Conservation (phyloP, 2,888 invertebrate species). For the Digitonthophagus gazella region DNA sequence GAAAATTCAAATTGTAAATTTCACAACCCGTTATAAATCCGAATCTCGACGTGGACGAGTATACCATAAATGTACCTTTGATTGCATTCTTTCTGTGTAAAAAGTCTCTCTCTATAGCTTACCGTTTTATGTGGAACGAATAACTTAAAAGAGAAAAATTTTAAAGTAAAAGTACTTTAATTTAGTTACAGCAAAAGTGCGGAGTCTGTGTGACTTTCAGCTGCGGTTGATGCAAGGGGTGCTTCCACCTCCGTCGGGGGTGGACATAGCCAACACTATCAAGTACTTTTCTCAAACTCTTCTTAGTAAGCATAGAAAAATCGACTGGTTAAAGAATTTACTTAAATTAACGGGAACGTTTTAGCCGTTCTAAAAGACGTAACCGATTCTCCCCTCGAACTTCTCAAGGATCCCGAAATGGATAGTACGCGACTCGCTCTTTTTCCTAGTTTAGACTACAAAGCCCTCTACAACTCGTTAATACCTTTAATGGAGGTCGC, state of each 20-base stretch:
- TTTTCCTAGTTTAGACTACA: conserved; percentile 96
- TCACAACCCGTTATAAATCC: too few species aligned
- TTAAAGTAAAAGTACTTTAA: background rate
- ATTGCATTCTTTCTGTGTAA: too few species aligned
- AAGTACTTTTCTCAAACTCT: conserved; percentile 98
- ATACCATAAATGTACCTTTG: too few species aligned
- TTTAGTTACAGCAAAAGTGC: conserved; percentile 95
- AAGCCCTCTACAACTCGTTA: conserved; percentile 90
- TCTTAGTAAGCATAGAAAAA: conserved; percentile 83
- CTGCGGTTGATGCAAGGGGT: conserved; percentile 86
- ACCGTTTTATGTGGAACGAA: too few species aligned
- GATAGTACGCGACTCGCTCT: conserved; percentile 84
- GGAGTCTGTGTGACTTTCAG: conserved; percentile 95
- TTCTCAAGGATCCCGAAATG: conserved; percentile 83
- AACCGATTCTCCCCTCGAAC: conserved; percentile 86
- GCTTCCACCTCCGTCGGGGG: conserved; percentile 89
- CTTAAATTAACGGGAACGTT: conserved; percentile 28
- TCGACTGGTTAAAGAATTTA: too few species aligned
- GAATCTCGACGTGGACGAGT: too few species aligned
- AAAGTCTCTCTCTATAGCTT: too few species aligned
- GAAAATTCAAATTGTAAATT: too few species aligned
- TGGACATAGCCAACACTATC: conserved; percentile 95
- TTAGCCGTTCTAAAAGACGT: conserved; percentile 95
- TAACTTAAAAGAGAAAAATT: too few species aligned
- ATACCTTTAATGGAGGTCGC: conserved; percentile 91